phyloP scores from a whole-genome alignment of 2,888 invertebrate species.

The Pinctada fucata region DNA sequence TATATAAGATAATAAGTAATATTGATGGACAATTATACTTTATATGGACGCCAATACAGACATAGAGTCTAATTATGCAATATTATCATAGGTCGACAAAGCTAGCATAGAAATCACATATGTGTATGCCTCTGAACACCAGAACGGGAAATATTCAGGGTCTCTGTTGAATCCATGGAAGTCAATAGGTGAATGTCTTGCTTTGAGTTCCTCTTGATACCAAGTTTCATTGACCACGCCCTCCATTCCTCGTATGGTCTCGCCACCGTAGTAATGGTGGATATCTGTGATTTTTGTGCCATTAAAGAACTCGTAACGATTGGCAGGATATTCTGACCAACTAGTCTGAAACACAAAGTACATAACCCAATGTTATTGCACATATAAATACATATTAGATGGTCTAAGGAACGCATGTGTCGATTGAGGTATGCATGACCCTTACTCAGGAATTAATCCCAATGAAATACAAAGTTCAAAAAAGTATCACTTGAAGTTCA shows the following conservation, averaged over 20 bases:
- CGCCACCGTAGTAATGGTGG: slow-evolving; percentile 26
- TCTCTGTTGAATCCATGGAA: slow-evolving; percentile 65
- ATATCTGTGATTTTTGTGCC: slow-evolving; percentile 44
- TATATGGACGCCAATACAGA: too few species aligned
- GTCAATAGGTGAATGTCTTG: slow-evolving; percentile 47
- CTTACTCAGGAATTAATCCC: too few species aligned
- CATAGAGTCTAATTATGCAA: neutral
- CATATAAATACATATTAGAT: neutral
- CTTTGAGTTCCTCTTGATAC: slow-evolving; percentile 54
- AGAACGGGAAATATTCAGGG: slow-evolving; percentile 61
- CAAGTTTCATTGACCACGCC: slow-evolving; percentile 53
- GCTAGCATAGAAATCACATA: slow-evolving; percentile 63
- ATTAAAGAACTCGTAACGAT: slow-evolving; percentile 53
- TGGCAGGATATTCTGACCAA: slow-evolving; percentile 46
- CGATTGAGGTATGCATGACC: neutral
- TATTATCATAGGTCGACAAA: slow-evolving; percentile 51
- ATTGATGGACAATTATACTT: too few species aligned
- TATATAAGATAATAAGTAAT: too few species aligned
- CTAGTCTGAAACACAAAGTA: slow-evolving; percentile 36
- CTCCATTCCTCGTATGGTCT: slow-evolving; percentile 51
- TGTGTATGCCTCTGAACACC: slow-evolving; percentile 67
- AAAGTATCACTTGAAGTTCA: too few species aligned
- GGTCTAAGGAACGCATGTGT: neutral
- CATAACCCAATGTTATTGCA: neutral
- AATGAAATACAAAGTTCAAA: too few species aligned